Percentiles rank a stretch among this genome's conserved stretches.
Conservation (phyloP, 1,140 invertebrate species). For the Pogonomyrmex californicus region DNA sequence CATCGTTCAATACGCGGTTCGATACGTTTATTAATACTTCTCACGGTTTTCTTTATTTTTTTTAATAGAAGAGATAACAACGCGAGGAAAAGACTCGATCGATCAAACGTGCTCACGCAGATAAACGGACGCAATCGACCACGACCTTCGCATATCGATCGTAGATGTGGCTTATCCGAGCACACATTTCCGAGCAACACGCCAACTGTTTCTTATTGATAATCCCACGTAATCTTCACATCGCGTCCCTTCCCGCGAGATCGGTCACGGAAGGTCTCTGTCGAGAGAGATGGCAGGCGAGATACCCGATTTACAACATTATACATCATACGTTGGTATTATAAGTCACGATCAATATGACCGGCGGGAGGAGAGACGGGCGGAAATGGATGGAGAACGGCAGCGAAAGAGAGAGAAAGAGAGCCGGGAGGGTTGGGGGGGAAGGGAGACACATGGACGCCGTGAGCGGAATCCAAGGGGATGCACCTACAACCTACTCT, state of each 20-base stretch:
- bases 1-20: not conserved
- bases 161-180: slow-evolving; percentile 15
- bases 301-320: slow-evolving; percentile 57
- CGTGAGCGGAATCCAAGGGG: slow-evolving; percentile 22
- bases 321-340: slow-evolving; percentile 27
- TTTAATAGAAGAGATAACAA: not conserved
- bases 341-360: slow-evolving; percentile 62
- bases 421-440: not conserved
- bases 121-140: slow-evolving; percentile 27
- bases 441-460: slow-evolving; percentile 19
- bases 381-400: slow-evolving; percentile 35
- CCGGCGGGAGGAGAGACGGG: not conserved
- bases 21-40: not conserved
- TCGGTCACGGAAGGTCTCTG: slow-evolving; percentile 47
- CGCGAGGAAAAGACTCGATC: no score
- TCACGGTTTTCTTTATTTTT: not conserved
- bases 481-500: not conserved
- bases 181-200: not conserved
- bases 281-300: slow-evolving; percentile 5
- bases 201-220: slow-evolving; percentile 46
- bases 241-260: not conserved
- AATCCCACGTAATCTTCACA: slow-evolving; percentile 42
- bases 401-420: not conserved
- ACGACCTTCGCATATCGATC: slow-evolving; percentile 49
- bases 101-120: not conserved